Base-by-base conservation (phyloP, 2,888 invertebrate genomes). In the Stegophylla sp. region DNA sequence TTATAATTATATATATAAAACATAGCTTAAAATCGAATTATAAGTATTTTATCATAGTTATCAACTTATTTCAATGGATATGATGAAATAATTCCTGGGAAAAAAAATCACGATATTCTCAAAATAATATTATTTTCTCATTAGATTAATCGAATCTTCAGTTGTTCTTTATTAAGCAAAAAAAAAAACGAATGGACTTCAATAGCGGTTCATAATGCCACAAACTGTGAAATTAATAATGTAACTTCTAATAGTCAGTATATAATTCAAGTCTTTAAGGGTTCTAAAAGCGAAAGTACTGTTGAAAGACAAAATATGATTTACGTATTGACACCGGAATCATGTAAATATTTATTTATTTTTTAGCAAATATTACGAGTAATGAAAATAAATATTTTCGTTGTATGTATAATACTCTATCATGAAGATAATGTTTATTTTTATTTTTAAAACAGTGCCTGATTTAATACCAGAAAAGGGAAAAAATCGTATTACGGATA, bases 141-240 rank as follows among this genome's bases (percentile, higher is more conserved):
- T 61, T 15, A 74, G 73, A 7, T 74, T 0, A 20, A 74, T 34
- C 45, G 61, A 74, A 74, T 74, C 3, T 15, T 63, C 9, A 74
- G 73, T 63, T 74, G 73, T 34, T 74, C 73, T 48, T 15, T 45
- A 13, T 17, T 48, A 3, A n/a, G n/a, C n/a, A 34, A 34, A 48
- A 1, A 61, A 15, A 13, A 63, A 61, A 63, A 48, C 15, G 15
- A 61, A 28, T 74, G 73, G 73, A 74, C 28, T 0, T 61, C 73
- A 26, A 13, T 15, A 34, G 10, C 1, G 4, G n/a, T 74, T 34
- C 15, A 4, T 10, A 61, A 48, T 61, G 12, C 9, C 61, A 74
- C 61, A 0, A 59, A 26, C 7, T 71, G 9, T 56, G 23, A 23
- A 56, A 56, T 56, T 20, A 1, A n/a, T 1, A 12, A 56, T 23